Evolutionary conservation across 2,113 vertebrate genomes (phyloP), one percentile per base, ranked within the genome.

Genomic region (Tachuris rubrigastra): DNA sequence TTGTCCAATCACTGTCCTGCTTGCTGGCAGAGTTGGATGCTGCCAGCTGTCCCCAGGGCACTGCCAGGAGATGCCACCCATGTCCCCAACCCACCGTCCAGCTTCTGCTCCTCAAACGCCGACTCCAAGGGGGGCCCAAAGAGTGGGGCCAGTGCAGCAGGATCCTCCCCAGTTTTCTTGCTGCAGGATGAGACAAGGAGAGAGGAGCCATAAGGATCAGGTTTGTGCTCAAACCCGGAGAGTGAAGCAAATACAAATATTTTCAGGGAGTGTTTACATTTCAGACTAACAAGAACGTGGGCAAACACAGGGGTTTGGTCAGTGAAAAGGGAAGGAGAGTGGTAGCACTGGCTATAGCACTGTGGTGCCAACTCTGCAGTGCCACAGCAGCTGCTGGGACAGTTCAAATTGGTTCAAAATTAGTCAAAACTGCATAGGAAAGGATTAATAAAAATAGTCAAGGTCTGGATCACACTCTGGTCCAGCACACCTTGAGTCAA

Each of bases 91-190:
- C 21, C 98, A 99, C 99, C 99, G 87, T 99, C 99, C 87, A 98
- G 94, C 97, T 99, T 99, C 82, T 99, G 97, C 86, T 98, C 99
- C 96, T 99, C 98, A 8, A 99, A 99, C 46, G 98, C 97, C 4
- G 98, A 98, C 96, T 99, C 98, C 94, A 99, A 96, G 0, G 99
- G 98, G 91, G 98, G 98, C 55, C 99, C 98, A 5, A 99, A 99
- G 91, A 99, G 98, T 1, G 98, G 98, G 6, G 98, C 98, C 56
- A 98, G 97, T 2, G 97, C 95, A 0, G 97, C 91, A 0, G 98
- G 75, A 20, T 99, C 98, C 53, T 99, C 99, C 7, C 93, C 93
- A 21, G 97, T 58, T 56, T 97, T 98, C 97, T 98, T 99, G 97
- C 99, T 99, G 97, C 3, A 53, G 79, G 53, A 28, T 1, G 14